Conservation (phyloP, 2,797 vertebrate species). For the Melanotaenia nigrans region DNA sequence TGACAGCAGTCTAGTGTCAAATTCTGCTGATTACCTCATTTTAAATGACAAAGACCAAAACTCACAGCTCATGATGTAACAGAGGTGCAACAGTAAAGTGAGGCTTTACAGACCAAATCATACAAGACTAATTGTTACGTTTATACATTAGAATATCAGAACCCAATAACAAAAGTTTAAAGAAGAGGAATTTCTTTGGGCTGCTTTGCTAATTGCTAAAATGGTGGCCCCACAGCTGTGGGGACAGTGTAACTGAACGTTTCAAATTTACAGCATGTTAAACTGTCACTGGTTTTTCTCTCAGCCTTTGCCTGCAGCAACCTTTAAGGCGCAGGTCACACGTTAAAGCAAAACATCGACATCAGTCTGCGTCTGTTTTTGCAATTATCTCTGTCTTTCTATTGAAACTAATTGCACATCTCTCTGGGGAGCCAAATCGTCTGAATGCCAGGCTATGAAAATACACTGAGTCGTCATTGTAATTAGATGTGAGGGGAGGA, state of each 20-base stretch:
- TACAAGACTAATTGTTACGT: background rate
- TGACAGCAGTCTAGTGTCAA: conserved; percentile 5
- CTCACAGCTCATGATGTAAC: conserved; percentile 16
- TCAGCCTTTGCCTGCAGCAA: conserved; percentile 29
- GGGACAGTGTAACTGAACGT: conserved; percentile 45
- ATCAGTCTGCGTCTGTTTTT: conserved; percentile 63
- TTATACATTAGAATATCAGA: background rate
- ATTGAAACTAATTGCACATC: conserved; percentile 82
- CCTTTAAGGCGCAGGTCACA: conserved; percentile 60
- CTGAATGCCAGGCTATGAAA: conserved; percentile 81
- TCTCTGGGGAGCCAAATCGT: conserved; percentile 75
- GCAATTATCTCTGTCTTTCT: conserved; percentile 67
- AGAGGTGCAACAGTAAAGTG: conserved; percentile 11
- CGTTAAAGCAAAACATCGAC: conserved; percentile 56
- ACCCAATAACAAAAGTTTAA: background rate
- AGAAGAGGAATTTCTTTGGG: background rate
- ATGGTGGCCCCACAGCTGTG: conserved; percentile 21
- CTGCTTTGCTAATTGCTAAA: conserved; percentile 47
- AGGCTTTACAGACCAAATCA: background rate
- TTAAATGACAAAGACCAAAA: background rate
- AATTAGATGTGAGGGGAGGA: conserved; percentile 78
- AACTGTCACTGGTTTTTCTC: conserved; percentile 63
- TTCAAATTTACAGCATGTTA: conserved; percentile 27
- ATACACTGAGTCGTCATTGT: conserved; percentile 78
- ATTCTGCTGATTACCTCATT: conserved; percentile 14